Evolutionary conservation across 1,140 invertebrate species (phyloP), one percentile per base, ranked within the genome.

Genomic region (Eueides isabella): DNA sequence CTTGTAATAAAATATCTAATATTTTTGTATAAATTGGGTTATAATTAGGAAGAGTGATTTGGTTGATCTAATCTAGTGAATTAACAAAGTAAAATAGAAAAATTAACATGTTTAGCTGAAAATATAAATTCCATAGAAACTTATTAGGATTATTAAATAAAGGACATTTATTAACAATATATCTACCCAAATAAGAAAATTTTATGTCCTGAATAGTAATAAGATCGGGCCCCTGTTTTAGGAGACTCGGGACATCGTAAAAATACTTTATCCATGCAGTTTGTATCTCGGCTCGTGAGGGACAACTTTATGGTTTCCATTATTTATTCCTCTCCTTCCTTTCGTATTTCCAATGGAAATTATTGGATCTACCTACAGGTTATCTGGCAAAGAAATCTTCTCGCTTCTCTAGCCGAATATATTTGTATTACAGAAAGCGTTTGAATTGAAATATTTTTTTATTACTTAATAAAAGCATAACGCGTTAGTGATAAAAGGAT

Each of bases 261-360:
- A 55, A 80, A 74, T 78, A 75, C 73, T 66, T 72, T 29, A 80
- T 78, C 41, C 65, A 55, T 77, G 70, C 62, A 71, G 61, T 69
- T 71, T 33, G 67, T 75, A 77, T 73, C 44, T 38, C 66, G n/a
- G 31, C 75, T 66, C 28, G 30, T 48, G 38, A 63, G 29, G n/a
- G 41, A 61, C 66, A 64, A 38, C 38, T 71, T 76, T 76, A 68
- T 67, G 16, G 61, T n/a, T 65, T 76, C 23, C 61, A 67, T 78
- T 78, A 66, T 79, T 74, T 74, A 74, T 61, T 35, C n/a, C 72
- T 29, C 41, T 68, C 33, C 70, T 48, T 66, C 29, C 66, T 67
- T 61, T 30, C 55, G 31, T 61, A 14, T 63, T 61, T 69, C 44
- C 26, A 68, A 26, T n/a, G 31, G 16, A 55, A 55, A 55, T 55